A percentile compares a stretch with the other conserved stretches of the same genome.
phyloP scores from a whole-genome alignment of 2,797 vertebrate genomes.

The Gallinago solitaria region DNA sequence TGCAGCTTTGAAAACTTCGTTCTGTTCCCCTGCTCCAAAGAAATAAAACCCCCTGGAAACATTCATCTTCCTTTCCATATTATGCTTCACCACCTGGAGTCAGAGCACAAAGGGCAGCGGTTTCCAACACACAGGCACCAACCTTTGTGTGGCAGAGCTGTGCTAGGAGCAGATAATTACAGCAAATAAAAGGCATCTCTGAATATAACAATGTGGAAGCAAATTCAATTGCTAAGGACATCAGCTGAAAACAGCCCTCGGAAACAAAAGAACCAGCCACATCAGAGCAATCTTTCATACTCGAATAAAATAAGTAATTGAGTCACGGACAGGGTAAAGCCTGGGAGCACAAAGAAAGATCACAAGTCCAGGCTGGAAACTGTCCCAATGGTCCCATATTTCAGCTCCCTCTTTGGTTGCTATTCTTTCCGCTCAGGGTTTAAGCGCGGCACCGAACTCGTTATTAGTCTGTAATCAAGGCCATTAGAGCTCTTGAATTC shows the following conservation, averaged over 20 bases:
- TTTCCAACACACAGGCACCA: not conserved
- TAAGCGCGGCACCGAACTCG: slow-evolving; percentile 4
- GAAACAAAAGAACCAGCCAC: slow-evolving; percentile 12
- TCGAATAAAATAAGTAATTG: slow-evolving; percentile 29
- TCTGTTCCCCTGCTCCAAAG: slow-evolving; percentile 12
- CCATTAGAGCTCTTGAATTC: not conserved
- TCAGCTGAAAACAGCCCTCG: not conserved
- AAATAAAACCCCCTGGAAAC: not conserved
- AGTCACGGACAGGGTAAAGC: not conserved
- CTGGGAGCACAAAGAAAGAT: slow-evolving; percentile 34
- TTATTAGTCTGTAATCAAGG: slow-evolving; percentile 22
- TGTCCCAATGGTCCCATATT: not conserved
- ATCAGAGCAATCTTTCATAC: slow-evolving; percentile 39
- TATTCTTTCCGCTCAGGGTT: not conserved
- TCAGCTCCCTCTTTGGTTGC: not conserved
- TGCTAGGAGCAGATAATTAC: slow-evolving; percentile 20
- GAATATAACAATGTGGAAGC: slow-evolving; percentile 24
- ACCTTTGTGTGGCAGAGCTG: not conserved
- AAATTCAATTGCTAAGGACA: not conserved
- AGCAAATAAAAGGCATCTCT: slow-evolving; percentile 52
- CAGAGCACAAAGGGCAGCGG: not conserved
- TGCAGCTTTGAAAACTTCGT: not conserved
- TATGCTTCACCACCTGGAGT: not conserved
- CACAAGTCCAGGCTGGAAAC: not conserved
- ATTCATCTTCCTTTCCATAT: not conserved